A percentile compares a stretch with the other conserved stretches of the same genome.
Evolutionary conservation across 2,888 invertebrate genomes (phyloP).

Genomic region (Temnothorax rugatulus): DNA sequence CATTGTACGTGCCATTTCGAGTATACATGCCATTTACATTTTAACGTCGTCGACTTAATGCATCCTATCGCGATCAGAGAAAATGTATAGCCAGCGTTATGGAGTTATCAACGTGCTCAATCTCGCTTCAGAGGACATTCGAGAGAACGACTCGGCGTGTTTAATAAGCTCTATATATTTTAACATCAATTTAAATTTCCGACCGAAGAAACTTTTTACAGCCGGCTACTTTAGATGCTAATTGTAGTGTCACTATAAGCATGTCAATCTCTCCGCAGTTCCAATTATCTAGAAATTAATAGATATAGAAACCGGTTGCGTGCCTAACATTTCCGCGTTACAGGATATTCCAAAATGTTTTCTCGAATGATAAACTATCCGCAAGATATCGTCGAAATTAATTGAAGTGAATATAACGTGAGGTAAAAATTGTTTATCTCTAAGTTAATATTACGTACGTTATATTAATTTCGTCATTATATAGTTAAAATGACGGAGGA

Average conservation of each 20-base stretch:
- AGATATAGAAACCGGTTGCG: constrained; percentile 27
- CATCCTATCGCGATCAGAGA: constrained; percentile 18
- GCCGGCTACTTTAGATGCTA: constrained; percentile 24
- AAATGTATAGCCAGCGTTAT: constrained; percentile 11
- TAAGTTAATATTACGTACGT: neutral
- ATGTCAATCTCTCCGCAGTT: constrained; percentile 30
- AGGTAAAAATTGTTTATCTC: neutral
- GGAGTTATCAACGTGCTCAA: constrained; percentile 42
- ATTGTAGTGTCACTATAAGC: constrained; percentile 35
- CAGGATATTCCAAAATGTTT: neutral
- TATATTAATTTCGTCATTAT: constrained; percentile 27
- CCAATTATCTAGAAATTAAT: constrained; percentile 32
- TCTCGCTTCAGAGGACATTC: neutral
- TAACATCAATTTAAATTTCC: constrained; percentile 26
- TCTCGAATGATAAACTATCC: neutral
- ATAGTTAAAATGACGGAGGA: neutral
- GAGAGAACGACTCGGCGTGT: constrained; percentile 14
- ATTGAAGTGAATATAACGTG: neutral
- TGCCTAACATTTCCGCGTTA: neutral
- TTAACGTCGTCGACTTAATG: constrained; percentile 23
- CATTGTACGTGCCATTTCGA: constrained; percentile 36
- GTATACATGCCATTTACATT: constrained; percentile 42
- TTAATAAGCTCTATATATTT: constrained; percentile 35
- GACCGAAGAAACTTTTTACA: constrained; percentile 13
- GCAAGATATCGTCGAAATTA: constrained; percentile 9